phyloP scores from a whole-genome alignment of 2,113 vertebrate genomes.

The Poeciliopsis occidentalis region DNA sequence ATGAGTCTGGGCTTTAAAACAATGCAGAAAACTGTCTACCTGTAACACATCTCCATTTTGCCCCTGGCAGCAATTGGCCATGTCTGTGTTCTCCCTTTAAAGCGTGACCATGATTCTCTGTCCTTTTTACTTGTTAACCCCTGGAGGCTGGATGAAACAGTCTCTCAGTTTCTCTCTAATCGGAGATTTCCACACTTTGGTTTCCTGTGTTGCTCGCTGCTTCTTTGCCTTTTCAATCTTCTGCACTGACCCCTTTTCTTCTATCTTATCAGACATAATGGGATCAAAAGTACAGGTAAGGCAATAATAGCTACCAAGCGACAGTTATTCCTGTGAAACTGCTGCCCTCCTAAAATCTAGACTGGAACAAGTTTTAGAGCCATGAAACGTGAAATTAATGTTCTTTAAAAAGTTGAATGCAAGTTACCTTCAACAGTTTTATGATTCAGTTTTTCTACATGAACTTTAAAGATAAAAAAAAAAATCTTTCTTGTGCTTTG shows the following conservation, averaged over 20 bases:
- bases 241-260: constrained; percentile 31
- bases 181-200: constrained; percentile 60
- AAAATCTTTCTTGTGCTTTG: background rate
- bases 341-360: constrained; percentile 8
- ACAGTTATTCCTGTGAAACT: constrained; percentile 12
- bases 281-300: constrained; percentile 49
- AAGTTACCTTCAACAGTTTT: background rate
- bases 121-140: constrained; percentile 35
- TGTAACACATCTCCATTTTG: constrained; percentile 46
- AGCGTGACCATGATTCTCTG: constrained; percentile 53
- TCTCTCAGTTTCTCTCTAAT: constrained; percentile 60
- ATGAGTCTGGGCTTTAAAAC: constrained; percentile 35
- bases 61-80: constrained; percentile 67
- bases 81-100: constrained; percentile 64
- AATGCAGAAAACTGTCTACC: constrained; percentile 35
- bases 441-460: background rate
- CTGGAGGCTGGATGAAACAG: constrained; percentile 77
- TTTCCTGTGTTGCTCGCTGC: constrained; percentile 41
- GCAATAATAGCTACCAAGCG: constrained; percentile 17
- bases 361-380: constrained; percentile 5
- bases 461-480: background rate
- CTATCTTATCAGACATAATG: constrained; percentile 22
- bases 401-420: constrained; percentile 5
- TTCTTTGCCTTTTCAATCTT: constrained; percentile 26
- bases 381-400: constrained; percentile 6